Conservation (phyloP, 2,888 invertebrate genomes). For the Caenorhabditis angaria region DNA sequence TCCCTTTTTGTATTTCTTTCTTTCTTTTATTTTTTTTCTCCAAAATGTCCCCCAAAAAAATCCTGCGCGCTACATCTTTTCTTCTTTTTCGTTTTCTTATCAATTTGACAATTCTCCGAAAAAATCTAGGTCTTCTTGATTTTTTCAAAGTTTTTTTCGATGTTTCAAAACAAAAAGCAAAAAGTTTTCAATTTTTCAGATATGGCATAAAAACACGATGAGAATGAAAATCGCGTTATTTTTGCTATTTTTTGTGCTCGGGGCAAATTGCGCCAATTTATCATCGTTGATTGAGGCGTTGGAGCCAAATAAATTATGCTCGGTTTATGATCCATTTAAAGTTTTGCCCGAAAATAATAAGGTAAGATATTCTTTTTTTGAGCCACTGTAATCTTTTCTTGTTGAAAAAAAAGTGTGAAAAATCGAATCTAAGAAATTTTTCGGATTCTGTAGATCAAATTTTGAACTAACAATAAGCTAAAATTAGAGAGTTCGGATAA, state of each 20-base stretch:
- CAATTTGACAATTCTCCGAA: neutral
- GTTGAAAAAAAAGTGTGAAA: slow-evolving; percentile 3
- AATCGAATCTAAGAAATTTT: too few species aligned
- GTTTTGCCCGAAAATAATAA: slow-evolving; percentile 68
- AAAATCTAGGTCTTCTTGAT: neutral
- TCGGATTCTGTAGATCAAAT: too few species aligned
- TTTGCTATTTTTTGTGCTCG: slow-evolving; percentile 7
- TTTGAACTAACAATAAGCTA: too few species aligned
- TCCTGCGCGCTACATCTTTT: slow-evolving; percentile 8
- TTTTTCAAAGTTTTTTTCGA: slow-evolving; percentile 3
- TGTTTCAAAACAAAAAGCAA: slow-evolving; percentile 35
- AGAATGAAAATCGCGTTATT: slow-evolving; percentile 8
- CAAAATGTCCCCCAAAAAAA: slow-evolving; percentile 16
- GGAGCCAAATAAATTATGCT: slow-evolving; percentile 54
- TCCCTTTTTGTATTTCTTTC: slow-evolving; percentile 10
- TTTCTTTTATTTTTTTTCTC: slow-evolving; percentile 7
- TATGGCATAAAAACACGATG: neutral
- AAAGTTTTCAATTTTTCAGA: neutral
- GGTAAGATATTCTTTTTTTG: slow-evolving; percentile 24
- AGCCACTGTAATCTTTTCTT: neutral
- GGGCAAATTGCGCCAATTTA: slow-evolving; percentile 33
- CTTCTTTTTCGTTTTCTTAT: slow-evolving; percentile 5
- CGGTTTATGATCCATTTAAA: slow-evolving; percentile 70
- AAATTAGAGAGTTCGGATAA: neutral
- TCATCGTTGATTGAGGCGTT: slow-evolving; percentile 40